Conservation (phyloP, 2,888 invertebrate genomes). For the Apamea monoglypha region DNA sequence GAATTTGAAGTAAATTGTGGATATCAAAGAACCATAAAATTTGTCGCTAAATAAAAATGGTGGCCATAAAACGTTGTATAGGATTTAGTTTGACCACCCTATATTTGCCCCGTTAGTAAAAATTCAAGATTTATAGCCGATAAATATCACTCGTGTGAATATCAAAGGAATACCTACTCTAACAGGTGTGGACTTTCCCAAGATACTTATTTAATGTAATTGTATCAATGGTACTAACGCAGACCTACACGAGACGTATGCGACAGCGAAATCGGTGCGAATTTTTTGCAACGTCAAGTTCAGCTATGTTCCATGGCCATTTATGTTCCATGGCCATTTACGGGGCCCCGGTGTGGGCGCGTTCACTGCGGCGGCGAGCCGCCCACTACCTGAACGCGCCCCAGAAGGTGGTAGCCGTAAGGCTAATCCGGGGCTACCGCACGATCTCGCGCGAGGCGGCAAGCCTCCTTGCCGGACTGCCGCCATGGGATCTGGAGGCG, state of each 20-base stretch:
- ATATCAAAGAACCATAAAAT: background rate
- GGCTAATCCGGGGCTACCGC: no score
- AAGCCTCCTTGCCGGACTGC: no score
- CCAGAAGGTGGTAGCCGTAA: no score
- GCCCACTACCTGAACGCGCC: no score
- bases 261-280: background rate
- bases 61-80: background rate
- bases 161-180: background rate
- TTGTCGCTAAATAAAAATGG: background rate
- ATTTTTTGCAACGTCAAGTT: background rate
- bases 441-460: no score
- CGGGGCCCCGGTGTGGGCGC: no score
- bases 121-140: background rate
- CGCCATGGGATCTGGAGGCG: no score
- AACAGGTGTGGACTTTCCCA: background rate
- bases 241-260: no score
- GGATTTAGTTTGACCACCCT: background rate
- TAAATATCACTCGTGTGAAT: background rate
- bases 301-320: no score
- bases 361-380: no score
- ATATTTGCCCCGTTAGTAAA: background rate
- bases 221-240: background rate
- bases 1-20: background rate
- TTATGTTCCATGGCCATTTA: no score
- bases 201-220: background rate